Conservation (phyloP, 1,140 invertebrate species). For the Dendroctonus ponderosae region DNA sequence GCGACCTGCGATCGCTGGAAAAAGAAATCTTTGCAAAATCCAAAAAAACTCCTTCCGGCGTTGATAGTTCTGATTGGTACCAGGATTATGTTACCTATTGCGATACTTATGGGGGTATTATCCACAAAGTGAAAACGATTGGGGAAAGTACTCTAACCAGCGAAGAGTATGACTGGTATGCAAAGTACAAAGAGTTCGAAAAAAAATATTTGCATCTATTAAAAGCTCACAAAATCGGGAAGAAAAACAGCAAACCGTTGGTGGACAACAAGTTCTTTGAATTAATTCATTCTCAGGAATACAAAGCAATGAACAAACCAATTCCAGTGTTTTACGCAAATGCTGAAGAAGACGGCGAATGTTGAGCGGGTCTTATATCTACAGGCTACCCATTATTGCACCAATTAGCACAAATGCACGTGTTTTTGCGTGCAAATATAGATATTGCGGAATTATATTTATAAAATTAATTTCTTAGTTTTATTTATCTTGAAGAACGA, state of each 20-base stretch:
- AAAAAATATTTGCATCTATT: slow-evolving; percentile 20
- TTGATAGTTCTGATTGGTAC: slow-evolving; percentile 41
- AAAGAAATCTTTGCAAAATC: slow-evolving; percentile 29
- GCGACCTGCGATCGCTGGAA: slow-evolving; percentile 12
- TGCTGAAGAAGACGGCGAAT: neutral
- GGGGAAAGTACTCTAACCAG: slow-evolving; percentile 11
- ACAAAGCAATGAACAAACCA: slow-evolving; percentile 8
- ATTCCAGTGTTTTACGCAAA: slow-evolving; percentile 23
- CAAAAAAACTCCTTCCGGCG: slow-evolving; percentile 27
- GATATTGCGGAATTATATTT: too few relatives aligned
- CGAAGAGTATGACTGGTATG: slow-evolving; percentile 23
- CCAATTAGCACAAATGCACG: too few relatives aligned
- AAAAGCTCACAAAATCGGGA: slow-evolving; percentile 8
- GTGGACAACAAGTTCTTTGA: slow-evolving; percentile 16
- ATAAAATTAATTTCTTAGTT: too few relatives aligned
- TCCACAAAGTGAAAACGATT: slow-evolving; percentile 26
- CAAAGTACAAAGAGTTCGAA: slow-evolving; percentile 29
- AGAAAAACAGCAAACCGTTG: neutral
- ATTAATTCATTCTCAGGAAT: slow-evolving; percentile 21
- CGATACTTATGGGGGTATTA: slow-evolving; percentile 28
- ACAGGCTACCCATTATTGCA: too few relatives aligned
- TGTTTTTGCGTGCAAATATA: too few relatives aligned
- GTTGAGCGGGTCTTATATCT: too few relatives aligned
- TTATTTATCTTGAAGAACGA: too few relatives aligned
- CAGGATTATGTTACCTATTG: slow-evolving; percentile 36